Percentiles rank a stretch among this genome's conserved stretches.
phyloP scores from a whole-genome alignment of 2,797 vertebrate species.

The Lindbergichthys nudifrons region DNA sequence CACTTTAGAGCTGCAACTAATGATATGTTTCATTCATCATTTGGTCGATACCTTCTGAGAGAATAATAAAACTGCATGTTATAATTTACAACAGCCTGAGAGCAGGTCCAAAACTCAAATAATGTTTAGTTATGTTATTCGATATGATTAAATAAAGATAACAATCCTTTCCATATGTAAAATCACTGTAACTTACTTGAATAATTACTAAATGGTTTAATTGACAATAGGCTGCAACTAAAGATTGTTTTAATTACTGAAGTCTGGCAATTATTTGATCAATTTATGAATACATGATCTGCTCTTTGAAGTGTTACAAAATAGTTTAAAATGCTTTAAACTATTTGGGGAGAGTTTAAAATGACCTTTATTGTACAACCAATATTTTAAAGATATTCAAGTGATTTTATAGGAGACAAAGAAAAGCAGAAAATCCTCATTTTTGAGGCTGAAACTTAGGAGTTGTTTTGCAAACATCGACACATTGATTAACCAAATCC shows the following conservation, averaged over 20 bases:
- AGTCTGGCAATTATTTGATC: neutral
- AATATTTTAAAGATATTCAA: constrained; percentile 1
- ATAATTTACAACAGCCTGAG: neutral
- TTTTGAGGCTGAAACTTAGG: neutral
- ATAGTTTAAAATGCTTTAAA: neutral
- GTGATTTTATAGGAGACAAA: neutral
- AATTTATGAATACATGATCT: neutral
- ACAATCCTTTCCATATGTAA: neutral
- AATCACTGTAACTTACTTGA: neutral
- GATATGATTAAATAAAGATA: neutral
- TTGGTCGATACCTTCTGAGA: neutral
- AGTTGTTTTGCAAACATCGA: constrained; percentile 7
- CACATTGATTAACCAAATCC: neutral
- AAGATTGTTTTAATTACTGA: neutral
- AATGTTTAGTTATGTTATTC: neutral
- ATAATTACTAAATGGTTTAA: neutral
- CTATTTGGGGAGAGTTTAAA: neutral
- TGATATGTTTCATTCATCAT: neutral
- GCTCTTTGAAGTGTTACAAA: neutral
- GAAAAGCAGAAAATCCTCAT: constrained; percentile 5
- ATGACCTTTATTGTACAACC: neutral
- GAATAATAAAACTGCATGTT: neutral
- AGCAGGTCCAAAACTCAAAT: neutral
- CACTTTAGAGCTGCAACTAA: neutral
- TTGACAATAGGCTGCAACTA: neutral